Conservation (phyloP, 2,797 vertebrate species). For the Catamblyrhynchus diadema region DNA sequence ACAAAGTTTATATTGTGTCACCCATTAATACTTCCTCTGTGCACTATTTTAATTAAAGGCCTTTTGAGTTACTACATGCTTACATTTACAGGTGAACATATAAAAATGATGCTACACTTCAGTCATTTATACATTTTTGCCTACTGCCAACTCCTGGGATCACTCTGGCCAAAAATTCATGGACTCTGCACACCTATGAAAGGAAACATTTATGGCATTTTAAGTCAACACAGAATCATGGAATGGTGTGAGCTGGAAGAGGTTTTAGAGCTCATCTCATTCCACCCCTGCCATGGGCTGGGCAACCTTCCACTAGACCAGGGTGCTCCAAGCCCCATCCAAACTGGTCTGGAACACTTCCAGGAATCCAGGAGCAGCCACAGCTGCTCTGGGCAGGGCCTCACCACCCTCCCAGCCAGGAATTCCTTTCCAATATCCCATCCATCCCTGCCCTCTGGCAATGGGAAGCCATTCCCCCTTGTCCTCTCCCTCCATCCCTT, state of each 20-base stretch:
- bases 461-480: accelerated
- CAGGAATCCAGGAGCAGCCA: neutral
- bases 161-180: neutral
- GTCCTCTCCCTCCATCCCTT: neutral
- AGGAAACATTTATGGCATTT: neutral
- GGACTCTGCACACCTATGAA: neutral
- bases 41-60: neutral
- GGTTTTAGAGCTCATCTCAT: neutral
- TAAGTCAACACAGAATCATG: neutral
- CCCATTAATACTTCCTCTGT: neutral
- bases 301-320: accelerated
- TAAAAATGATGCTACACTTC: neutral
- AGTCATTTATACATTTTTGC: neutral
- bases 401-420: accelerated
- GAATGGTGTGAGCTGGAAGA: neutral
- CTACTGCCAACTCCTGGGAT: neutral
- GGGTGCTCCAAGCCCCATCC: accelerated
- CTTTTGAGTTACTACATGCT: accelerated
- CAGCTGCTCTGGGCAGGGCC: neutral
- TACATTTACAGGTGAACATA: neutral
- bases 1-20: neutral
- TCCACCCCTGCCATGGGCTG: too few relatives aligned
- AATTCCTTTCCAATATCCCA: neutral
- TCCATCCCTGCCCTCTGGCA: accelerated
- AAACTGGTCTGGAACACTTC: accelerated